phyloP scores from a whole-genome alignment of 2,113 vertebrate genomes.

The Xerus inauris region DNA sequence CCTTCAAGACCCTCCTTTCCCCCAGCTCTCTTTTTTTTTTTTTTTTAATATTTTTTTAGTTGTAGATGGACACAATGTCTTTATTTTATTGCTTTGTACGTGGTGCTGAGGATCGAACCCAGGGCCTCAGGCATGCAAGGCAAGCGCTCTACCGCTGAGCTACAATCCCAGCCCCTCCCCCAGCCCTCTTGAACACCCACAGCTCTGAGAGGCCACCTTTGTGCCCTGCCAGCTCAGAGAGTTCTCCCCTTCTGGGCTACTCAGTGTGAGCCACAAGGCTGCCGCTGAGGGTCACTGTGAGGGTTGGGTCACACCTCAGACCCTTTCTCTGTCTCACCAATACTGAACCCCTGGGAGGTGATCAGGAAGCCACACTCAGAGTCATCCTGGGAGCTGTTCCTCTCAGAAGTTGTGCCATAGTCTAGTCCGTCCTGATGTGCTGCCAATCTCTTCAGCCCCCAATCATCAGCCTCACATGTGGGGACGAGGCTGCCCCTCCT shows the following conservation, averaged over 20 bases:
- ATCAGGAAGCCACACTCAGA: neutral
- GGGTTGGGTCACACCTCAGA: fast-evolving
- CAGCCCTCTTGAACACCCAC: neutral
- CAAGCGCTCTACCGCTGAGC: too few species aligned
- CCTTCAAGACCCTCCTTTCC: neutral
- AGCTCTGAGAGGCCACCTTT: neutral
- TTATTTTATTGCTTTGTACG: too few species aligned
- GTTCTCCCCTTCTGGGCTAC: neutral
- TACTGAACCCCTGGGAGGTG: neutral
- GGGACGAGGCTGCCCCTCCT: neutral
- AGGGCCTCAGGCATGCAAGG: too few species aligned
- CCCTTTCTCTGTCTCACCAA: neutral
- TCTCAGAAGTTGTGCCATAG: neutral
- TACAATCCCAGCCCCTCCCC: too few species aligned
- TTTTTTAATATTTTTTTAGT: too few species aligned
- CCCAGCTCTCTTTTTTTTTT: neutral
- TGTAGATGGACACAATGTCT: too few species aligned
- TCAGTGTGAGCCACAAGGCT: neutral
- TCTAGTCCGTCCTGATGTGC: neutral
- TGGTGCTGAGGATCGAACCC: too few species aligned
- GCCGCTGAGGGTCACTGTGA: neutral
- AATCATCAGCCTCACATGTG: neutral
- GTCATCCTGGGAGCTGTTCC: neutral
- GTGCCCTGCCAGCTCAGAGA: neutral
- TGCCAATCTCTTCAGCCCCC: neutral